phyloP scores from a whole-genome alignment of 2,113 vertebrate genomes.

The Halcyon malimbica region DNA sequence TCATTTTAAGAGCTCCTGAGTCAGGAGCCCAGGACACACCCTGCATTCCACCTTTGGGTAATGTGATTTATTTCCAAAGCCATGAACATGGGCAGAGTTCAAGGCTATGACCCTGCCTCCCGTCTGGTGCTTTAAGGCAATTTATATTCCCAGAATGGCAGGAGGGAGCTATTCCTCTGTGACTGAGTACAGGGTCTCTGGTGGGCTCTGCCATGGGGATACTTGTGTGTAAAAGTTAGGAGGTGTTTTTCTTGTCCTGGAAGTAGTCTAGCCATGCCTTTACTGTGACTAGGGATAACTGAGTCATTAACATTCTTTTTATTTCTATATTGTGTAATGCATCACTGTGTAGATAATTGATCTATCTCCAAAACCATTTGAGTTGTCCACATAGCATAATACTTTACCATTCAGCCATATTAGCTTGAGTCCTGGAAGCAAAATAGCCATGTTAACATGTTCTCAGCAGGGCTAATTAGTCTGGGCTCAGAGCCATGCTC shows the following conservation, averaged over 20 bases:
- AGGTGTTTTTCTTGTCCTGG: constrained; percentile 34
- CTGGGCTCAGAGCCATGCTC: constrained; percentile 51
- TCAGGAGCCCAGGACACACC: constrained; percentile 16
- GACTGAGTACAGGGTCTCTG: accelerated
- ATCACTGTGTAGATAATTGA: constrained; percentile 30
- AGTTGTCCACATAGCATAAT: not conserved
- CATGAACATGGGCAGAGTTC: constrained; percentile 31
- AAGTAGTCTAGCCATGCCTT: constrained; percentile 37
- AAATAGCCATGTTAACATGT: constrained; percentile 50
- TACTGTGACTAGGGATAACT: not conserved
- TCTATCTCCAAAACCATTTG: not conserved
- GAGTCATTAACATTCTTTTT: constrained; percentile 5
- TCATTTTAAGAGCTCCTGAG: constrained; percentile 51
- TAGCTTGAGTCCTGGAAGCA: not conserved
- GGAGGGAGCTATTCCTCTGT: not conserved
- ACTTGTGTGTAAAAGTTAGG: not conserved
- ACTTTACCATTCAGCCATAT: not conserved
- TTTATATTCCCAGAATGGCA: constrained; percentile 37
- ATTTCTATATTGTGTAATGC: not conserved
- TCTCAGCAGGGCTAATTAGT: constrained; percentile 59
- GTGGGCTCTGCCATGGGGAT: not conserved
- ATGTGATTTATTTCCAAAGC: constrained; percentile 60
- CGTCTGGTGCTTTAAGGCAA: not conserved
- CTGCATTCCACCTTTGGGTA: constrained; percentile 55
- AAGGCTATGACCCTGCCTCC: constrained; percentile 42